phyloP scores from a whole-genome alignment of 2,113 vertebrate species.

The Apodemus sylvaticus region DNA sequence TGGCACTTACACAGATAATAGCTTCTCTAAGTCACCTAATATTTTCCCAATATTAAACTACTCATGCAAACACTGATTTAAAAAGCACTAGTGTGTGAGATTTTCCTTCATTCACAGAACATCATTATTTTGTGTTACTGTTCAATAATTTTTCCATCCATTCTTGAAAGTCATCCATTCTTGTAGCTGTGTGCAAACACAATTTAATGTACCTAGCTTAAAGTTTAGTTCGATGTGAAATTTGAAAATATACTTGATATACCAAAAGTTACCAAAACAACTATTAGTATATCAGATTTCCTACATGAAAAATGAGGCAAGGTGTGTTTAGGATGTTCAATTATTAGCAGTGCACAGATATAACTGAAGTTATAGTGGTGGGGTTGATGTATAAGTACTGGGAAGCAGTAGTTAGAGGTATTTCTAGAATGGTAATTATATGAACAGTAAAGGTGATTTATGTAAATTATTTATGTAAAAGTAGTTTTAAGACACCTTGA shows the following conservation, averaged over 20 bases:
- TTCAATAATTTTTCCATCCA: neutral
- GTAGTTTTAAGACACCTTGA: constrained; percentile 33
- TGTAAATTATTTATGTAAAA: constrained; percentile 15
- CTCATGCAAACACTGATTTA: constrained; percentile 12
- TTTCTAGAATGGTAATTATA: neutral
- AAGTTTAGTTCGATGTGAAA: neutral
- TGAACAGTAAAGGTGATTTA: constrained; percentile 7
- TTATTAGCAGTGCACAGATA: neutral
- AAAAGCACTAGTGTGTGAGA: constrained; percentile 40
- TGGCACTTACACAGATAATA: neutral
- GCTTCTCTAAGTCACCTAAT: constrained; percentile 2
- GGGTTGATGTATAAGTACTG: neutral
- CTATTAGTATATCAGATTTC: neutral
- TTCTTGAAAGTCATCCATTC: neutral
- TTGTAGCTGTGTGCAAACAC: neutral
- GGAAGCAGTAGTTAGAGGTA: neutral
- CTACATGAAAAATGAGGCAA: neutral
- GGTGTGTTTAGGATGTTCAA: neutral
- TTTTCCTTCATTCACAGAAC: neutral
- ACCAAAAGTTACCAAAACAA: neutral
- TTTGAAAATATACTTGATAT: constrained; percentile 12
- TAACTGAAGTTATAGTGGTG: neutral
- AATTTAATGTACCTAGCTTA: constrained; percentile 35
- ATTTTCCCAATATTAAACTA: constrained; percentile 30
- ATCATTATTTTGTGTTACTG: neutral